A percentile compares a stretch with the other conserved stretches of the same genome.
phyloP scores from a whole-genome alignment of 2,888 invertebrate genomes.

The Xestia sexstrigata region DNA sequence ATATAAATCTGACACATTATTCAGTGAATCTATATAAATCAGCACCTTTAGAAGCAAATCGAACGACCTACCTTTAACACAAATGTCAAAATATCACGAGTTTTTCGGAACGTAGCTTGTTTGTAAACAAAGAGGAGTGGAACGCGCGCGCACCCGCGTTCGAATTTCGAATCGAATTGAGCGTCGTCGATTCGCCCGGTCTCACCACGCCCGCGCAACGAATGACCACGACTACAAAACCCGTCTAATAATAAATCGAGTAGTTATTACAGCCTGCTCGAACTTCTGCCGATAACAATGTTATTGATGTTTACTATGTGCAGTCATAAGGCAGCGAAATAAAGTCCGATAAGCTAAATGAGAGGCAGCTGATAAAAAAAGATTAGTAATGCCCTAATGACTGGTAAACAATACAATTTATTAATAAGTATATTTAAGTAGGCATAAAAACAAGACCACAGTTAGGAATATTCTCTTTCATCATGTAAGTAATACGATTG shows the following conservation, averaged over 20 bases:
- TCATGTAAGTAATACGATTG: not conserved
- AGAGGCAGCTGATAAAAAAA: conserved; percentile 4
- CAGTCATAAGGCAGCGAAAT: conserved; percentile 20
- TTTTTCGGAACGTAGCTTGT: conserved; percentile 46
- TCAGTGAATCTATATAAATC: conserved; percentile 1
- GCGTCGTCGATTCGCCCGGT: conserved; percentile 49
- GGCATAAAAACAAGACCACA: not conserved
- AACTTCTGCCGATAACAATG: conserved; percentile 60
- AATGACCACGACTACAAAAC: conserved; percentile 57
- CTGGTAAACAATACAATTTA: conserved; percentile 16
- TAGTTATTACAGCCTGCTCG: conserved; percentile 23
- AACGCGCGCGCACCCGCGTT: conserved; percentile 63
- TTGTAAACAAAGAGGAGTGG: conserved; percentile 73
- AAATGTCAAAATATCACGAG: conserved; percentile 33
- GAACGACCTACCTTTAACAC: conserved; percentile 49
- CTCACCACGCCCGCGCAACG: conserved; percentile 58
- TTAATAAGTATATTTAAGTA: not conserved
- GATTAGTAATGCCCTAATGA: conserved; percentile 24
- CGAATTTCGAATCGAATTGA: conserved; percentile 51
- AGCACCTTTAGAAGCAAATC: not conserved
- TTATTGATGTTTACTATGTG: conserved; percentile 38
- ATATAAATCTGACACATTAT: conserved; percentile 1
- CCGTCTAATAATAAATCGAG: conserved; percentile 70
- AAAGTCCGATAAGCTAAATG: conserved; percentile 31
- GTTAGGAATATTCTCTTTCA: not conserved